Percentiles rank a stretch among this genome's conserved stretches.
phyloP scores from a whole-genome alignment of 2,113 vertebrate species.

The Nestor notabilis region DNA sequence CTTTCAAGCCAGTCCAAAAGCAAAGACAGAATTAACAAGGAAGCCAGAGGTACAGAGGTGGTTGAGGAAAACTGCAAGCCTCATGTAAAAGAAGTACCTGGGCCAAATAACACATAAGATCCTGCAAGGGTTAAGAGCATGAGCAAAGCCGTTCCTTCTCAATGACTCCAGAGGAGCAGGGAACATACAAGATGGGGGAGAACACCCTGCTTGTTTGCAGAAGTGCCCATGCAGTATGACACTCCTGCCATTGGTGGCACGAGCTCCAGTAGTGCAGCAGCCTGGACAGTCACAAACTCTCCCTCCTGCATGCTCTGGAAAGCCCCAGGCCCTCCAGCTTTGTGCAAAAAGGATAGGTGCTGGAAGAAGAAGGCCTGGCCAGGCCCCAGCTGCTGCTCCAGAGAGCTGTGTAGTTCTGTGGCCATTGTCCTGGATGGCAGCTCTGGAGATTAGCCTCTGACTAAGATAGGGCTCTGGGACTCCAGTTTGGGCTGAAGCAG shows the following conservation, averaged over 20 bases:
- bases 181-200: background rate
- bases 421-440: background rate
- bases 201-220: background rate
- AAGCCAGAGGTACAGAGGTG: background rate
- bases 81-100: background rate
- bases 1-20: background rate
- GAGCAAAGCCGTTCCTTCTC: background rate
- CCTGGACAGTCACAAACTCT: background rate
- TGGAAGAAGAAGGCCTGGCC: background rate
- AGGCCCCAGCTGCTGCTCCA: background rate
- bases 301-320: background rate
- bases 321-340: background rate
- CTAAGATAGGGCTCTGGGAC: background rate
- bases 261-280: background rate
- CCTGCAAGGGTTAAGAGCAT: background rate
- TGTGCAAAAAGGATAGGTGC: background rate
- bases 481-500: background rate
- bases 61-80: background rate
- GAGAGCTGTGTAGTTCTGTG: too few species aligned
- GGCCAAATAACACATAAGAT: background rate
- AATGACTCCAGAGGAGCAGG: background rate
- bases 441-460: background rate
- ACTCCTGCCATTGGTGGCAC: background rate
- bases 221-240: background rate
- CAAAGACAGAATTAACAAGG: background rate